Base-by-base conservation (phyloP, 2,113 vertebrate genomes). In the Elachura formosa region DNA sequence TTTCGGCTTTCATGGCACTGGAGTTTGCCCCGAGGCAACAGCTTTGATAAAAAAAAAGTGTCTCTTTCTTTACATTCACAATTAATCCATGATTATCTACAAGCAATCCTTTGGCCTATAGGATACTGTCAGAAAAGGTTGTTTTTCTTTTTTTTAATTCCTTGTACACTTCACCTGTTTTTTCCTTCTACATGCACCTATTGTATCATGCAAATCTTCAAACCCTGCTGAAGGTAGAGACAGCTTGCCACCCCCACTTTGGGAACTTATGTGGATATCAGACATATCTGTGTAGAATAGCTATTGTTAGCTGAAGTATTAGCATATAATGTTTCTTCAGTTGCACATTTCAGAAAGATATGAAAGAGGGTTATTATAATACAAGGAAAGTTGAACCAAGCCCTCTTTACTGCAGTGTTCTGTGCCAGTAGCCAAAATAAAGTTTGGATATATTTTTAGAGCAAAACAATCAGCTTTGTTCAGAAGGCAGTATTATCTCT, bases 41-140 rank as follows among this genome's bases (percentile, higher is more conserved):
- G 97, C 98, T 99, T 98, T 99, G 98, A 98, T 98, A 97, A 94
- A 97, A 98, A 98, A 98, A 98, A 98, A 97, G 97, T 96, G 94
- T 96, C 80, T 97, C 94, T 97, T 96, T 97, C 96, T 98, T 97
- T 97, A 96, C 88, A 96, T 97, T 97, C 97, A 97, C 97, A 98
- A 98, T 98, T 98, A 98, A 98, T 97, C 96, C 91, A 54, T 95
- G 93, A 97, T 98, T 97, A 97, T 97, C 97, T 97, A 90, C 92
- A 96, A 93, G 89, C 74, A 81, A 87, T 96, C 72, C 85, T 97
- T 80, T 96, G 96, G 94, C 97, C 91, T 87, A 89, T 93, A 77
- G 89, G 74, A 94, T 75, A 68, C 67, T 89, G 82, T 72, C 45
- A 96, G 93, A 89, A 85, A 94, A 94, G 95, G 58, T 77, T 94